Conservation (phyloP, 2,113 vertebrate species). For the Pycnonotus jocosus region DNA sequence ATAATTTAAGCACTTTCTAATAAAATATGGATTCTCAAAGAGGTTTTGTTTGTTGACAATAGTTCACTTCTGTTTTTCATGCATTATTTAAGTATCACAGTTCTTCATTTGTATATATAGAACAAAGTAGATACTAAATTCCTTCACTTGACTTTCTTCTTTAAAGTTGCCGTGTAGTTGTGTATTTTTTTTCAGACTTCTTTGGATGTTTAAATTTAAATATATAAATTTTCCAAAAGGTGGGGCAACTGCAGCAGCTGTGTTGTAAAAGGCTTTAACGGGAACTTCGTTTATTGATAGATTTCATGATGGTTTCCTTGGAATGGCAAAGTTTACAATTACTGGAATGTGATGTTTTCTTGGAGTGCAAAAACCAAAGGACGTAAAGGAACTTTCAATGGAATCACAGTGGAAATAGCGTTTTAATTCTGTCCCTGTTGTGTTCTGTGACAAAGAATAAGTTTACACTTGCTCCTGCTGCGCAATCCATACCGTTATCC, state of each 20-base stretch:
- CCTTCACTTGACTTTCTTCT: neutral
- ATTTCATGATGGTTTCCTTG: neutral
- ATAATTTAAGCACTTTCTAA: neutral
- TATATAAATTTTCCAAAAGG: neutral
- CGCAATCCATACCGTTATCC: rapidly evolving
- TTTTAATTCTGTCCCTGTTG: rapidly evolving
- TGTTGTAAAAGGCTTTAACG: neutral
- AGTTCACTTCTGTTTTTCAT: neutral
- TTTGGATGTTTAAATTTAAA: neutral
- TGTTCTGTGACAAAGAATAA: neutral
- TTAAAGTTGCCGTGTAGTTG: neutral
- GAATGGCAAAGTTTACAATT: neutral
- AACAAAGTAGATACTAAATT: neutral
- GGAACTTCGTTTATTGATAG: neutral
- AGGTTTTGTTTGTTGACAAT: neutral
- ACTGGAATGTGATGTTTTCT: neutral
- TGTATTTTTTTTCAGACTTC: neutral
- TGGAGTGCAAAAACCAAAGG: neutral
- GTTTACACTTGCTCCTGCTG: neutral
- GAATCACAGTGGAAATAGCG: neutral
- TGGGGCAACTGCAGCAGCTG: neutral
- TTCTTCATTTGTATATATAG: neutral
- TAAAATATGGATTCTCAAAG: neutral
- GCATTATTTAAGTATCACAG: neutral
- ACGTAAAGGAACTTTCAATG: neutral